Evolutionary conservation across 2,797 vertebrate species (phyloP), one percentile per base, ranked within the genome.

Genomic region (Coendou prehensilis): DNA sequence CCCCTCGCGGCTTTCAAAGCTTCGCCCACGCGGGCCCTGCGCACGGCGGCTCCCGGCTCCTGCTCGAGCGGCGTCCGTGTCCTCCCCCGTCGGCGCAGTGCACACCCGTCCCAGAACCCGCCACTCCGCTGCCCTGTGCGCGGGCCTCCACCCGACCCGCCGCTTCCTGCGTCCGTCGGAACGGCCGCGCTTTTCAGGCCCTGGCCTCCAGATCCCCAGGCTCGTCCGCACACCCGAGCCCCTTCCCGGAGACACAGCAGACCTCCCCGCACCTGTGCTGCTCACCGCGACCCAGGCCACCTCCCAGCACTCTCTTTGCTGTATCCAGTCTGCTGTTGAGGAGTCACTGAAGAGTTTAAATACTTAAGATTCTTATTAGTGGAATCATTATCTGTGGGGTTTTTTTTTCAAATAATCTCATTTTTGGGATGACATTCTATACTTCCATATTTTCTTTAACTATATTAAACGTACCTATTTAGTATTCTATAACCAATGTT

Each of bases 371-470:
- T 69, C 7, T 69, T 71, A 71, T 75, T 26, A 61, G n/a, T 81
- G 45, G 45, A 93, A 83, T 20, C 61, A 80, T 59, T 89, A 54
- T 45, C 79, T 94, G 37, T 41, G 37, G 37, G 37, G n/a, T 80
- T 26, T 17, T 45, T 47, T 88, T 94, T 82, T 82, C 28, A 67
- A 79, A 33, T 61, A 28, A 67, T 88, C 54, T 81, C n/a, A 54
- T 9, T 61, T 91, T 41, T n/a, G 54, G 9, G 28, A 30, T 91
- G 57, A 63, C 41, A 87, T 23, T 79, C 10, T 59, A 30, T 64
- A 91, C 73, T 56, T 81, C 63, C n/a, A 14, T 52, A 8, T 79
- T 63, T 79, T 96, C 89, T 92, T 80, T 76, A 71, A 87, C 45
- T n/a, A 75, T 52, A 30, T 78, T 63, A 11, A 80, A 87, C 47